A percentile compares a stretch with the other conserved stretches of the same genome.
These are phyloP conservation scores for Oreortyx pictus DNA, from an alignment of 2,797 vertebrate genomes.

Conservation along the genomic window DNA sequence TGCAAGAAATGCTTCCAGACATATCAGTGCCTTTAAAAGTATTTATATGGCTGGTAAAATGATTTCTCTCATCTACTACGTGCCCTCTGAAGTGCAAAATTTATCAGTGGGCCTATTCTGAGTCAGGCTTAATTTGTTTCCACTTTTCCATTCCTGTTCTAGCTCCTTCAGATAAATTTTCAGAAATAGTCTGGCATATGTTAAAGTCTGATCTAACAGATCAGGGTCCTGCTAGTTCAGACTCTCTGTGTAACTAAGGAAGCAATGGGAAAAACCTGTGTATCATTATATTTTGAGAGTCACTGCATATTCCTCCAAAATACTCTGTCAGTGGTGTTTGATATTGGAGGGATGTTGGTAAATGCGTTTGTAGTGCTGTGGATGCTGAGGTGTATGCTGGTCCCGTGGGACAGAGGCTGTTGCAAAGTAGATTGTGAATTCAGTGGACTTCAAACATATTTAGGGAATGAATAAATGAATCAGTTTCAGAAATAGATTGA, in stretches of 20 bases:
- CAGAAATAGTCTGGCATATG: not conserved
- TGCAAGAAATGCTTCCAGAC: not conserved
- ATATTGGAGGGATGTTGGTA: not conserved
- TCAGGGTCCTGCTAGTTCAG: not conserved
- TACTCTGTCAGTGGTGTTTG: not conserved
- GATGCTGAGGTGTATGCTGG: not conserved
- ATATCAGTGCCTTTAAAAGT: not conserved
- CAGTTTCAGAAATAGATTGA: not conserved
- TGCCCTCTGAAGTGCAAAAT: not conserved
- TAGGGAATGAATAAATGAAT: not conserved
- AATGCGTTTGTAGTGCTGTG: not conserved
- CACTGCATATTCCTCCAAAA: not conserved
- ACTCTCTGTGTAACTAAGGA: not conserved
- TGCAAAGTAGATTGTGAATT: fast-evolving
- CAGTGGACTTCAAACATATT: not conserved
- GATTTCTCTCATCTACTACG: not conserved
- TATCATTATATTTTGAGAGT: not conserved
- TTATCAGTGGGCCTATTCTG: not conserved
- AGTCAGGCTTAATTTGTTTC: not conserved
- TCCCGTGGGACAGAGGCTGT: not conserved
- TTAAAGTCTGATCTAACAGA: not conserved
- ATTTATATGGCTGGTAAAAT: not conserved
- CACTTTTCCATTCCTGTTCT: not conserved
- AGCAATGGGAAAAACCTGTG: not conserved
- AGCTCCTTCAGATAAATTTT: not conserved